Conservation (phyloP, 2,888 invertebrate species). For the Phytoseiulus persimilis region DNA sequence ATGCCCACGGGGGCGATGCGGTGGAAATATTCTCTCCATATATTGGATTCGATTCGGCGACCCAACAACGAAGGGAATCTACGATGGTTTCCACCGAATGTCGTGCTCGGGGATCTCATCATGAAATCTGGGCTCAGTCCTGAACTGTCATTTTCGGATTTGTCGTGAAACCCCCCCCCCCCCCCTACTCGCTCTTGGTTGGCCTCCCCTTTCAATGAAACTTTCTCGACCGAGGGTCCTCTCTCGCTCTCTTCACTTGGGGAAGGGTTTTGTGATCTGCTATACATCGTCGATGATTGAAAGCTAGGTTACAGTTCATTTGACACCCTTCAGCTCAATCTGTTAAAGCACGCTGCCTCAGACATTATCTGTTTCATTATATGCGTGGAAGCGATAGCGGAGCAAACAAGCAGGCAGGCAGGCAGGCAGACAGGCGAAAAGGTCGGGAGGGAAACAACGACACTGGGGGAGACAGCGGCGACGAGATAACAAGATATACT, state of each 20-base stretch:
- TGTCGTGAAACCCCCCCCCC: too few species aligned
- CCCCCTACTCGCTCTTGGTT: too few species aligned
- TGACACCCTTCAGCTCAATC: background rate
- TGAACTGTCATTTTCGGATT: too few species aligned
- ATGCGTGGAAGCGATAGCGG: background rate
- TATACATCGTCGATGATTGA: background rate
- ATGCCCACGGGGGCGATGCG: background rate
- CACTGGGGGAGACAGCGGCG: background rate
- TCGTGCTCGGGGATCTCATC: too few species aligned
- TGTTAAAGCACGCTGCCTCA: background rate
- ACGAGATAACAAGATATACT: background rate
- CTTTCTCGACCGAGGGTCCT: too few species aligned
- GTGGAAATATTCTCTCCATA: background rate
- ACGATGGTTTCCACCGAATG: too few species aligned
- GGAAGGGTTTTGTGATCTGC: too few species aligned
- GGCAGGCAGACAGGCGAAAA: background rate
- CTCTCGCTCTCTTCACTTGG: too few species aligned
- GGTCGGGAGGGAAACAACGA: background rate
- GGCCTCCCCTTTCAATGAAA: too few species aligned
- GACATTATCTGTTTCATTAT: background rate
- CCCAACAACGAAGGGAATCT: too few species aligned
- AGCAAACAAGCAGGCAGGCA: background rate
- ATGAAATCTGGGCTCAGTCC: too few species aligned
- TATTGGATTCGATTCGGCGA: background rate
- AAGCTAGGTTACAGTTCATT: background rate